phyloP scores from a whole-genome alignment of 2,113 vertebrate genomes.

The Cochlearius cochlearius region DNA sequence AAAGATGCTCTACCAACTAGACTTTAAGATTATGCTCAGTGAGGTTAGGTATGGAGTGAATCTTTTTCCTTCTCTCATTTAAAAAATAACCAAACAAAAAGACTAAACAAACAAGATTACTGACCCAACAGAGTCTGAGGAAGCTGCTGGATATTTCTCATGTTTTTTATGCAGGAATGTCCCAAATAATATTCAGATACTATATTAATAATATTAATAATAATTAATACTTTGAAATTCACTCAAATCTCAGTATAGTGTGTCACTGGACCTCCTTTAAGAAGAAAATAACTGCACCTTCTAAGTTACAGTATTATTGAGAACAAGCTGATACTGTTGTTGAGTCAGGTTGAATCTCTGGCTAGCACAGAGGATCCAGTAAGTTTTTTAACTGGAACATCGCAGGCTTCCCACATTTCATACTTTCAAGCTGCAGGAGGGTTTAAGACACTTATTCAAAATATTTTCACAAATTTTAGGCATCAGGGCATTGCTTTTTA shows the following conservation, averaged over 20 bases:
- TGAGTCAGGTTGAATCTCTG: not conserved
- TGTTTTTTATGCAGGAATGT: not conserved
- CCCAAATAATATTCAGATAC: not conserved
- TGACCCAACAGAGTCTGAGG: not conserved
- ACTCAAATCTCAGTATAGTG: rapidly evolving
- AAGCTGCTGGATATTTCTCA: not conserved
- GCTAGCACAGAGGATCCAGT: not conserved
- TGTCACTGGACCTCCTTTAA: not conserved
- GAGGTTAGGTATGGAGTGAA: not conserved
- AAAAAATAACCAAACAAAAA: not conserved
- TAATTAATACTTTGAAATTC: not conserved
- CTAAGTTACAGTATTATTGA: not conserved
- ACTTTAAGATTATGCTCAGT: not conserved
- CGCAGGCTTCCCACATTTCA: not conserved
- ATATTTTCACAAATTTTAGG: not conserved
- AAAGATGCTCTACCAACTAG: not conserved
- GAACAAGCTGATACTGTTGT: not conserved
- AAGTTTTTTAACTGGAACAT: not conserved
- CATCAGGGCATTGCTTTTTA: not conserved
- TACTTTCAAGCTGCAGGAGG: not conserved
- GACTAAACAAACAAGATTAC: not conserved
- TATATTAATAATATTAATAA: not conserved
- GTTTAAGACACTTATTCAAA: not conserved
- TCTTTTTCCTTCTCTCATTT: not conserved
- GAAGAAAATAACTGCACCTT: not conserved